These are phyloP conservation scores for Myanophis thanlyinensis DNA, from an alignment of 2,113 vertebrate species.

Conservation along the genomic window DNA sequence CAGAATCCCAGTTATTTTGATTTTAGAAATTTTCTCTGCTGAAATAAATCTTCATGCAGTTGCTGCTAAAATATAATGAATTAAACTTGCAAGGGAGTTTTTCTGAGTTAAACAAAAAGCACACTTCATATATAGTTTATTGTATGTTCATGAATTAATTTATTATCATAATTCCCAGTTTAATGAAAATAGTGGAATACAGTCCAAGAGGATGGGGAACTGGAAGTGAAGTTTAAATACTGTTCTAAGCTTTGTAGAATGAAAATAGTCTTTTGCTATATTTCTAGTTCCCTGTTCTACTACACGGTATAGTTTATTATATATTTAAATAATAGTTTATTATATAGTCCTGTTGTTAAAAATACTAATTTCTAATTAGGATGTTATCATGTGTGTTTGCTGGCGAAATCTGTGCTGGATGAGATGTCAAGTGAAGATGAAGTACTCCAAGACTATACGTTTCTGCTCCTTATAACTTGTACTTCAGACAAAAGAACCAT, in stretches of 20 bases:
- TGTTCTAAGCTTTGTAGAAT: not conserved
- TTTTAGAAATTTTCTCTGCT: slow-evolving; percentile 30
- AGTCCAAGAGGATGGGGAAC: not conserved
- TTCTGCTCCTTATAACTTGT: not conserved
- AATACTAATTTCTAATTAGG: not conserved
- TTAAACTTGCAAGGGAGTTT: not conserved
- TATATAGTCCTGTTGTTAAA: not conserved
- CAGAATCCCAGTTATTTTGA: not conserved
- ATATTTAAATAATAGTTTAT: not conserved
- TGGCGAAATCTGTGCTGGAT: not conserved
- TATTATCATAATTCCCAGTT: not conserved
- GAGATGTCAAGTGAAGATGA: not conserved
- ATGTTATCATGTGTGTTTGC: not conserved
- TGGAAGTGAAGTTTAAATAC: not conserved
- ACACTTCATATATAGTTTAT: not conserved
- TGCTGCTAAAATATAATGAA: slow-evolving; percentile 46
- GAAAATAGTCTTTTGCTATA: slow-evolving; percentile 54
- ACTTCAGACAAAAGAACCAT: slow-evolving; percentile 37
- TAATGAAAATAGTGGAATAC: not conserved
- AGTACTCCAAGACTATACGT: not conserved
- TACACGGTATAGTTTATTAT: not conserved
- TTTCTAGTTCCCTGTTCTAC: slow-evolving; percentile 53
- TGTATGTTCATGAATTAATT: not conserved
- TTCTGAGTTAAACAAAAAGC: not conserved
- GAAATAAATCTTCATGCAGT: slow-evolving; percentile 25